Evolutionary conservation across 2,797 vertebrate genomes (phyloP).

Genomic region (Cygnus olor): DNA sequence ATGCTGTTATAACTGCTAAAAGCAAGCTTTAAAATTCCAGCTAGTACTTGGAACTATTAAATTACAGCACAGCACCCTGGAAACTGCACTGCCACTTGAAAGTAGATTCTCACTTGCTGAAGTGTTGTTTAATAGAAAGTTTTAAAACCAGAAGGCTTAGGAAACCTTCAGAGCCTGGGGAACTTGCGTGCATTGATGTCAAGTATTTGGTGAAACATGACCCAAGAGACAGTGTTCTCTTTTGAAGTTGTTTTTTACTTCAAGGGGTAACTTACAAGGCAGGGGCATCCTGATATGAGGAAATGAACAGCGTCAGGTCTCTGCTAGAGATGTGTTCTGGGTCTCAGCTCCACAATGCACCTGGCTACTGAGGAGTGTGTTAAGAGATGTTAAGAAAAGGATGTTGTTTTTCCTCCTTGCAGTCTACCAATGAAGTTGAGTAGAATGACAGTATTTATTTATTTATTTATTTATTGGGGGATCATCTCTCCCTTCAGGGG

Average conservation of each 20-base stretch:
- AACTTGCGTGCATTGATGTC: not conserved
- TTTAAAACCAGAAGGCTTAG: not conserved
- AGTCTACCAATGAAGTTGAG: not conserved
- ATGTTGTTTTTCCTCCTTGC: not conserved
- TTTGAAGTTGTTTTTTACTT: not conserved
- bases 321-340: accelerated
- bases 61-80: not conserved
- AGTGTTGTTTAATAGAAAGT: not conserved
- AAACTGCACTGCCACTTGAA: not conserved
- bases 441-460: too few species aligned
- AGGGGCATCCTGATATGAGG: not conserved
- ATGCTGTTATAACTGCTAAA: constrained; percentile 17
- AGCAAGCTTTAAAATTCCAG: constrained; percentile 29
- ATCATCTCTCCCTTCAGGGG: not conserved
- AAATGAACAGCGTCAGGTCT: not conserved
- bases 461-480: not conserved
- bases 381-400: not conserved
- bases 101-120: not conserved
- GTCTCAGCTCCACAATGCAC: not conserved
- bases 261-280: not conserved
- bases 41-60: not conserved
- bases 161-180: not conserved
- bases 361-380: not conserved
- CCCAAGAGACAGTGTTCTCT: not conserved
- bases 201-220: not conserved